Evolutionary conservation across 1,140 invertebrate species (phyloP), one percentile per base, ranked within the genome.

Genomic region (Rhynchophorus ferrugineus): DNA sequence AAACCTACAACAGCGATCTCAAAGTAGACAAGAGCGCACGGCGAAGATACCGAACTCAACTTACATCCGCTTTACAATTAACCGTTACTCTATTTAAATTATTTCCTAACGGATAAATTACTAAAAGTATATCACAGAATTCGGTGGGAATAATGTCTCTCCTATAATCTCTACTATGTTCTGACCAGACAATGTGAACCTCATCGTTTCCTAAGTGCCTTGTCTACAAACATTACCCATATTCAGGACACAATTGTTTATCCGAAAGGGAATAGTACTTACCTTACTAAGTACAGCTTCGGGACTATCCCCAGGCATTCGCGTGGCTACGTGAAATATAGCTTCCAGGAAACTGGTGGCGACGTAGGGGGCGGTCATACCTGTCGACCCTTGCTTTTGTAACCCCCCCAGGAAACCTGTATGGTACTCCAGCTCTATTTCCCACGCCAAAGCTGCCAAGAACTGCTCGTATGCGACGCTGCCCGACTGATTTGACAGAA

Each of bases 141-240:
- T 99, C 94, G 11, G 96, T 99, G 17, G 96, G 93, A 69, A 99
- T 89, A 54, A 98, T 97, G 61, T 95, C 94, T 33, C 95, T 78
- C 49, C 95, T 81, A 75, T 99, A 99, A 66, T 96, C 91, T 44
- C 94, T 77, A 68, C 78, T 81, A 70, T 99, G 94, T 69, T 99
- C 96, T 16, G 93, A 97, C 96, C 96, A 99, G 11, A 99, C 93
- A 54, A 99, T 95, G 66, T 99, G 95, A 24, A 99, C 91, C 74
- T 99, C 96, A 73, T 99, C 96, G 72, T 99, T 99, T 35, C 95
- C 95, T 44, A 98, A 74, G 78, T 98, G 95, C 8, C 91, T 81
- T 16, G 92, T 92, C 86, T 92, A 62, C 9, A 73, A 65, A 63
- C n/a, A n/a, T n/a, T n/a, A n/a, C n/a, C n/a, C n/a, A n/a, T n/a